phyloP scores from a whole-genome alignment of 2,888 invertebrate genomes.

The Strigamia maritima region DNA sequence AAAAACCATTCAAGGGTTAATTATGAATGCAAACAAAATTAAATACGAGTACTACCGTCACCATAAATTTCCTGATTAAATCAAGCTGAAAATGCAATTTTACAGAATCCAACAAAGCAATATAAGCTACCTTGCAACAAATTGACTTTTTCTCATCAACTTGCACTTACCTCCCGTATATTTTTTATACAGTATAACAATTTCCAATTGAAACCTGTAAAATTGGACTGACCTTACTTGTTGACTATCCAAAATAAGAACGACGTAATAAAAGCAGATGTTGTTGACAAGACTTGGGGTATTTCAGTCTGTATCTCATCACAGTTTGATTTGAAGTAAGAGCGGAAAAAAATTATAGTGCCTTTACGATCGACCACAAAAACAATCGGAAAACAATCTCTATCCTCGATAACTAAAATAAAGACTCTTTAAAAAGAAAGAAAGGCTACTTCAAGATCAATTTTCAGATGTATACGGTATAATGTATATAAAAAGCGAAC shows the following conservation, averaged over 20 bases:
- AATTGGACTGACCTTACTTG: conserved; percentile 5
- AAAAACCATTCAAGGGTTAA: too few relatives aligned
- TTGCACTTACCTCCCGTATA: not conserved
- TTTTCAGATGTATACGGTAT: not conserved
- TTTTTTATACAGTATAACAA: not conserved
- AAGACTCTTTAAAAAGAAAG: not conserved
- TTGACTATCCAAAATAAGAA: conserved; percentile 1
- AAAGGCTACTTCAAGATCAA: not conserved
- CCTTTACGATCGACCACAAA: conserved; percentile 21
- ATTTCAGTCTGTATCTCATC: conserved; percentile 25
- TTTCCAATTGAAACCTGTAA: conserved; percentile 5
- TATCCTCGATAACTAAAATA: not conserved
- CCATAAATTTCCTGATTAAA: too few relatives aligned
- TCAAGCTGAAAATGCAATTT: too few relatives aligned
- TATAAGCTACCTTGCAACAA: too few relatives aligned
- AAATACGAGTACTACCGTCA: too few relatives aligned
- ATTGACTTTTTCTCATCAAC: not conserved
- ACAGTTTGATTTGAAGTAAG: conserved; percentile 17
- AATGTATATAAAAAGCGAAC: not conserved
- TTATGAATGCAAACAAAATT: too few relatives aligned
- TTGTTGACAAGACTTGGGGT: conserved; percentile 20
- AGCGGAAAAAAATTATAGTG: not conserved
- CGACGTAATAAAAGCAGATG: conserved; percentile 19
- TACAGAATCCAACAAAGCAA: too few relatives aligned
- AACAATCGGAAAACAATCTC: conserved; percentile 6